Conservation (phyloP, 1,140 invertebrate species). For the Mycetomoellerius zeteki region DNA sequence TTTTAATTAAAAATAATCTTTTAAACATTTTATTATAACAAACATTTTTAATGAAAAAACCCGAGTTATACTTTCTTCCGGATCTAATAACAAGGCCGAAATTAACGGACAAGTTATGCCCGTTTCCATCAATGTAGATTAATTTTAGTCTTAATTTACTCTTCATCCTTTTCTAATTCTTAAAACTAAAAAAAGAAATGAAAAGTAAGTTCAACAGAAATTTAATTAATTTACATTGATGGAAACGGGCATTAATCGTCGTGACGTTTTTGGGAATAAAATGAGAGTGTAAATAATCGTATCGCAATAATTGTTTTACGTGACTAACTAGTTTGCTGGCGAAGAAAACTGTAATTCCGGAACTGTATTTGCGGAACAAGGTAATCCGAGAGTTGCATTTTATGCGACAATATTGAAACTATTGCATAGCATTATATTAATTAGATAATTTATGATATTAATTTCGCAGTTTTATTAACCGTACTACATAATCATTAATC, state of each 20-base stretch:
- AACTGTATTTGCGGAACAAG: background rate
- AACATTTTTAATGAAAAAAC: no score
- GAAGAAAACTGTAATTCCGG: background rate
- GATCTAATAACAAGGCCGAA: no score
- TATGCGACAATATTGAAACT: constrained; percentile 11
- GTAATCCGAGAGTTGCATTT: background rate
- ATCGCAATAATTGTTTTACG: background rate
- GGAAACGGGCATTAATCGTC: background rate
- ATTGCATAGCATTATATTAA: constrained; percentile 26
- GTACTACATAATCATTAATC: background rate
- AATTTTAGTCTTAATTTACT: no score
- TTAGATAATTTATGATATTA: constrained; percentile 47
- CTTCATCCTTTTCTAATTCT: no score
- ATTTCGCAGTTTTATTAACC: constrained; percentile 36
- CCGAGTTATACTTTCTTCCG: no score
- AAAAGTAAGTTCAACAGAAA: no score
- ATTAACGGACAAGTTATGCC: no score
- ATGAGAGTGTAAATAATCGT: background rate
- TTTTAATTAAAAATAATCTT: no score
- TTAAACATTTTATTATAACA: no score
- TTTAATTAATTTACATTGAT: no score
- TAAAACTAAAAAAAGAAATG: no score
- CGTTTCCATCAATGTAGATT: no score
- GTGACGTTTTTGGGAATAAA: background rate
- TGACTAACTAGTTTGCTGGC: background rate